Evolutionary conservation across 2,888 invertebrate genomes (phyloP), one percentile per base, ranked within the genome.

Genomic region (Salpingus planirostris): DNA sequence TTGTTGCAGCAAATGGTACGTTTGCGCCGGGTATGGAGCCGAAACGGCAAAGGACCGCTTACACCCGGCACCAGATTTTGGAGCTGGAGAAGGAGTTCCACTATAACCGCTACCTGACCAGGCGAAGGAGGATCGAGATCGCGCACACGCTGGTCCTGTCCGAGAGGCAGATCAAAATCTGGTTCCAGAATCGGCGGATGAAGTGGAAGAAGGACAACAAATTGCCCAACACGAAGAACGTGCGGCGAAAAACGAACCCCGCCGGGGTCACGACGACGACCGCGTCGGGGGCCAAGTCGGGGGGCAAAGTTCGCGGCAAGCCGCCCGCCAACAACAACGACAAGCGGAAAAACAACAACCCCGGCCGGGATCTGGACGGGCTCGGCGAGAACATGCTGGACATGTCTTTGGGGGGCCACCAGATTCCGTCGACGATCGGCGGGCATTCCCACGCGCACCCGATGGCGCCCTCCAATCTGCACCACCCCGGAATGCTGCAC

Each of bases 61-160:
- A 96, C 74, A 96, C 95, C 40, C 80, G 95, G 65, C 92, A 93
- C 73, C 96, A 96, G 74, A 93, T 95, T 61, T 74, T 96, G 64
- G 95, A 96, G 68, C 73, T 96, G 59, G 95, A 95, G 65, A 95
- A 95, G 65, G 95, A 95, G 72, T 96, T 96, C 67, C 93, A 95
- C 66, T 95, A 87, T 74, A 96, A 95, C 73, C 79, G 91, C 60
- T 96, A 96, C 71, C 75, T 96, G 65, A 93, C 95, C 38, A 76
- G 96, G 52, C 76, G 95, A 64, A 75, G 95, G 69, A 75, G 96
- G 62, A 93, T 96, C 68, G 96, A 96, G 72, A 95, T 96, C 64
- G 95, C 96, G 24, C 95, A 96, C 68, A 86, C 90, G 52, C 76
- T 96, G 64, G 88, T 90, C 62, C 74, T 96, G 54, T 89, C 91